These are phyloP conservation scores for Sphaeramia orbicularis DNA, from an alignment of 2,797 vertebrate genomes.

Conservation along the genomic window DNA sequence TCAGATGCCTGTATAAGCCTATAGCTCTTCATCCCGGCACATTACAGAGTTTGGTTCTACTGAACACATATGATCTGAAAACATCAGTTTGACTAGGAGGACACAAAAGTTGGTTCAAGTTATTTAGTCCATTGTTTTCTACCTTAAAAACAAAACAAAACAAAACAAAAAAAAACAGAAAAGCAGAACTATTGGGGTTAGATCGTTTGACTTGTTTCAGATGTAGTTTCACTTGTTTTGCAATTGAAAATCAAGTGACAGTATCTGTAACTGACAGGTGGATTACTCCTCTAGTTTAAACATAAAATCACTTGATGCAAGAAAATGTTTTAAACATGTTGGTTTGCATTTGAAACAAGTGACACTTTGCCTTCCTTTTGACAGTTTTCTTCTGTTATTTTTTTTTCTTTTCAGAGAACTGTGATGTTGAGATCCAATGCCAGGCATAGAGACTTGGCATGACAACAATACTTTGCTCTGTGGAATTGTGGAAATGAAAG, in stretches of 20 bases:
- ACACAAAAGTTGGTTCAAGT: conserved; percentile 17
- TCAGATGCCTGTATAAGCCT: conserved; percentile 70
- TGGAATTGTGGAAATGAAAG: conserved; percentile 50
- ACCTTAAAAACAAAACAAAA: conserved; percentile 46
- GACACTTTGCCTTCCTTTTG: conserved; percentile 70
- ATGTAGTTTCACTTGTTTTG: conserved; percentile 64
- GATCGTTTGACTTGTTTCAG: conserved; percentile 78
- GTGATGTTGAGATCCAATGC: conserved; percentile 50
- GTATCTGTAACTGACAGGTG: conserved; percentile 67
- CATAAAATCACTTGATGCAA: conserved; percentile 64
- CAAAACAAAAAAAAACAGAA: conserved; percentile 52
- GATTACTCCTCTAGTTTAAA: conserved; percentile 61
- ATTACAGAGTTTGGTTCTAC: conserved; percentile 38
- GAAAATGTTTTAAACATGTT: conserved; percentile 72
- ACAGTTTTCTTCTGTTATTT: conserved; percentile 19
- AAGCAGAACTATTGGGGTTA: conserved; percentile 57
- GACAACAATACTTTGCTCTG: conserved; percentile 39
- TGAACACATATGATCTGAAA: conserved; percentile 48
- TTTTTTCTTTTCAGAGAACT: conserved; percentile 36
- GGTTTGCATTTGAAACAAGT: conserved; percentile 79
- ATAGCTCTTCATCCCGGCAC: conserved; percentile 49
- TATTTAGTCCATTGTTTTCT: conserved; percentile 43
- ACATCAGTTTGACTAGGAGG: conserved; percentile 36
- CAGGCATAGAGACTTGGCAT: conserved; percentile 13
- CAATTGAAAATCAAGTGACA: conserved; percentile 70